Evolutionary conservation across 2,888 invertebrate species (phyloP), one percentile per base, ranked within the genome.

Genomic region (Epiblema foenella): DNA sequence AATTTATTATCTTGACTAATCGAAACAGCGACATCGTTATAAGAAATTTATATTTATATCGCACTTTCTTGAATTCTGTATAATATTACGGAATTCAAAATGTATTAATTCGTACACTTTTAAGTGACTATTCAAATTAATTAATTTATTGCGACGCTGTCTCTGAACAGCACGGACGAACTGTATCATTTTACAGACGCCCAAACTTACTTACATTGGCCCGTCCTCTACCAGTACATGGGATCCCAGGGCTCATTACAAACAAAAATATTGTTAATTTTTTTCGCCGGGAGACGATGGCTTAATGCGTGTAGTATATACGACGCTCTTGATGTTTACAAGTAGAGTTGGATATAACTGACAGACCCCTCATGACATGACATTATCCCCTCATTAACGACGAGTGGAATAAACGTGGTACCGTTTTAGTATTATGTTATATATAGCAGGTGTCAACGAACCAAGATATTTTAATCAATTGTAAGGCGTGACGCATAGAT

Each of bases 351-450:
- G n/a, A 46, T 46, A 7, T 7, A 46, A 46, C 8, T 8, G 46
- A 46, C 46, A 46, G 5, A n/a, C 46, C 15, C 12, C 42, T 15
- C 42, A 5, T 42, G 12, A 5, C 4, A 42, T 4, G 12, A 12
- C 12, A 33, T 33, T 8, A 33, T 54, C n/a, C n/a, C 11, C n/a
- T 8, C 29, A 37, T 1, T 37, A 37, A 11, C 12, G 11, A 17
- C 11, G 5, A 33, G 33, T 33, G 33, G 4, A 17, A 37, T 57
- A 57, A 57, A 57, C 33, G 57, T 57, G 57, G 57, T 57, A 37
- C 24, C 24, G 24, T 24, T 3, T 1, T 24, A 3, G 24, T 24
- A 24, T 24, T 57, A 17, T 57, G 57, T 57, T 56, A 15, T 29
- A 37, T 56, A 15, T 29, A 37, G 37, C 37, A n/a, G 11, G 5